phyloP scores from a whole-genome alignment of 1,140 invertebrate species.

The Asbolus verrucosus region DNA sequence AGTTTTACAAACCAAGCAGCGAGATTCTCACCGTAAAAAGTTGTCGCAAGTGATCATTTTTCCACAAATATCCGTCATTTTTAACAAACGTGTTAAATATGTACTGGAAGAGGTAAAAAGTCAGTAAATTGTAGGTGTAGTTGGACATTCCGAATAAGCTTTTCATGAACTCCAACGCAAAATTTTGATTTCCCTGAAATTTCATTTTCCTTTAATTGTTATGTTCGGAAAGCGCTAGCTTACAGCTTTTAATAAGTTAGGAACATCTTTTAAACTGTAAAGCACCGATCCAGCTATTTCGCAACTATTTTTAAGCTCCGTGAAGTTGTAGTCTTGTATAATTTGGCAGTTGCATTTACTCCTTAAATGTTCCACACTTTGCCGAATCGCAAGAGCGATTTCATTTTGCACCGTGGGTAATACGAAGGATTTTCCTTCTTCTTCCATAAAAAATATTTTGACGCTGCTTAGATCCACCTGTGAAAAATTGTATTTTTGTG shows the following conservation, averaged over 20 bases:
- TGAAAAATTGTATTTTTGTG: slow-evolving; percentile 60
- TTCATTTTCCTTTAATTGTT: slow-evolving; percentile 67
- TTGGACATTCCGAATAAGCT: slow-evolving; percentile 68
- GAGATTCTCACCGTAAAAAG: slow-evolving; percentile 59
- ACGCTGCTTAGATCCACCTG: slow-evolving; percentile 77
- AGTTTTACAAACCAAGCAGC: slow-evolving; percentile 45
- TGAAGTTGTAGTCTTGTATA: slow-evolving; percentile 64
- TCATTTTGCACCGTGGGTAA: slow-evolving; percentile 74
- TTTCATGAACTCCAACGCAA: slow-evolving; percentile 47
- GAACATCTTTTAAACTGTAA: slow-evolving; percentile 49
- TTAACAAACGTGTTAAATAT: slow-evolving; percentile 67
- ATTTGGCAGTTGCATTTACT: slow-evolving; percentile 68
- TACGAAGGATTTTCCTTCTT: slow-evolving; percentile 74
- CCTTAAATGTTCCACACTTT: slow-evolving; percentile 73
- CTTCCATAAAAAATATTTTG: slow-evolving; percentile 83
- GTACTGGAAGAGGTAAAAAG: slow-evolving; percentile 69
- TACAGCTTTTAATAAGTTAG: slow-evolving; percentile 53
- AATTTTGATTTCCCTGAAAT: slow-evolving; percentile 64
- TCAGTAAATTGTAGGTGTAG: slow-evolving; percentile 67
- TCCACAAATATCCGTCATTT: slow-evolving; percentile 67
- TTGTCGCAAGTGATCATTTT: slow-evolving; percentile 70
- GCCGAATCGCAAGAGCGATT: slow-evolving; percentile 74
- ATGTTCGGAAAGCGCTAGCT: slow-evolving; percentile 68
- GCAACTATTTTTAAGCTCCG: slow-evolving; percentile 44
- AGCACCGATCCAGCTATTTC: slow-evolving; percentile 45